phyloP scores from a whole-genome alignment of 2,113 vertebrate species.

The Lepidothrix coronata region DNA sequence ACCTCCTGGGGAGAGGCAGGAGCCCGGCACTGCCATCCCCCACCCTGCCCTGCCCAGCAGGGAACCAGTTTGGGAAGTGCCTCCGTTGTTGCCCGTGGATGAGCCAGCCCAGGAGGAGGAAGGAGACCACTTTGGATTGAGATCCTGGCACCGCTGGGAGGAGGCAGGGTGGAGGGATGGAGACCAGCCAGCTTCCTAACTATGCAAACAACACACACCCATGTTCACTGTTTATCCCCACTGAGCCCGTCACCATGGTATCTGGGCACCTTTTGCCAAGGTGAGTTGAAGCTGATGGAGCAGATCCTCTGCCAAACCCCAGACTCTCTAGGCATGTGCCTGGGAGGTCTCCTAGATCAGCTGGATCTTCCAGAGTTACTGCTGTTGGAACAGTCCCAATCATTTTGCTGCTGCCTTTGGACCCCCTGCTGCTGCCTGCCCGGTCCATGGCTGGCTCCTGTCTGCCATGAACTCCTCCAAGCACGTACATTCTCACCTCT shows the following conservation, averaged over 20 bases:
- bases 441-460: rapidly evolving
- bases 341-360: conserved; percentile 33
- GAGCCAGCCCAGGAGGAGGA: conserved; percentile 16
- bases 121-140: conserved; percentile 48
- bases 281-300: conserved; percentile 48
- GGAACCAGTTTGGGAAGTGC: conserved; percentile 40
- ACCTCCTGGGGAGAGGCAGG: not conserved
- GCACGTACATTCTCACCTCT: not conserved
- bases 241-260: conserved; percentile 47
- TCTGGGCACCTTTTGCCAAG: conserved; percentile 58
- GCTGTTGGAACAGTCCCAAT: not conserved
- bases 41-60: not conserved
- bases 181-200: conserved; percentile 61
- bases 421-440: rapidly evolving
- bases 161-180: conserved; percentile 65
- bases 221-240: conserved; percentile 48
- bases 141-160: conserved; percentile 27
- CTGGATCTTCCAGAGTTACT: not conserved
- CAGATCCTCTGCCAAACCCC: conserved; percentile 34
- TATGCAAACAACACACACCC: conserved; percentile 68
- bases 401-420: not conserved
- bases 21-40: not conserved
- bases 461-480: not conserved
- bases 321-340: conserved; percentile 32
- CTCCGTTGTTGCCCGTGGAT: not conserved